These are phyloP conservation scores for Lamellibrachia luymesi DNA, from an alignment of 1,140 invertebrate species.

Conservation along the genomic window DNA sequence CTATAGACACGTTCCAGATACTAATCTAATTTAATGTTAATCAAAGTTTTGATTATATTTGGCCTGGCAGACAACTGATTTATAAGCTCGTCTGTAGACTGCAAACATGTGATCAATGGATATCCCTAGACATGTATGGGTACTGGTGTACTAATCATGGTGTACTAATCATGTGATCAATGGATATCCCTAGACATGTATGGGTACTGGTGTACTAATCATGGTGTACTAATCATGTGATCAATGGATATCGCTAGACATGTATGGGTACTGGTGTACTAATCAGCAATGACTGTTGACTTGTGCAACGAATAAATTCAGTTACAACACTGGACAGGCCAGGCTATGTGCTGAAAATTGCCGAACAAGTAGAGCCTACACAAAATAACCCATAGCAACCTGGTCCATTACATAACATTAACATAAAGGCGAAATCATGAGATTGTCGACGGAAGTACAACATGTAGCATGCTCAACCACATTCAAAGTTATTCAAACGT, in stretches of 20 bases:
- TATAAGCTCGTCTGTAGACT: neutral
- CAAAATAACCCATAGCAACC: too few relatives aligned
- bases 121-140: neutral
- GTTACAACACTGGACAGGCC: neutral
- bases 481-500: too few relatives aligned
- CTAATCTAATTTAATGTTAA: too few relatives aligned
- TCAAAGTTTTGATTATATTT: too few relatives aligned
- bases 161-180: neutral
- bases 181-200: neutral
- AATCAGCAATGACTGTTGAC: neutral
- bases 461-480: too few relatives aligned
- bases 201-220: neutral
- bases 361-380: neutral
- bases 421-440: too few relatives aligned
- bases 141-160: neutral
- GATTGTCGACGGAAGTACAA: too few relatives aligned
- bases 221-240: neutral
- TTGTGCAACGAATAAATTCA: neutral
- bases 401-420: too few relatives aligned
- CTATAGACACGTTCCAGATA: too few relatives aligned
- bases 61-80: too few relatives aligned
- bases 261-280: neutral
- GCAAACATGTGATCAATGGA: neutral
- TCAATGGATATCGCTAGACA: neutral
- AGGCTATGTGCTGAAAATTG: neutral